Evolutionary conservation across 2,113 vertebrate genomes (phyloP), one percentile per base, ranked within the genome.

Genomic region (Anoplopoma fimbria): DNA sequence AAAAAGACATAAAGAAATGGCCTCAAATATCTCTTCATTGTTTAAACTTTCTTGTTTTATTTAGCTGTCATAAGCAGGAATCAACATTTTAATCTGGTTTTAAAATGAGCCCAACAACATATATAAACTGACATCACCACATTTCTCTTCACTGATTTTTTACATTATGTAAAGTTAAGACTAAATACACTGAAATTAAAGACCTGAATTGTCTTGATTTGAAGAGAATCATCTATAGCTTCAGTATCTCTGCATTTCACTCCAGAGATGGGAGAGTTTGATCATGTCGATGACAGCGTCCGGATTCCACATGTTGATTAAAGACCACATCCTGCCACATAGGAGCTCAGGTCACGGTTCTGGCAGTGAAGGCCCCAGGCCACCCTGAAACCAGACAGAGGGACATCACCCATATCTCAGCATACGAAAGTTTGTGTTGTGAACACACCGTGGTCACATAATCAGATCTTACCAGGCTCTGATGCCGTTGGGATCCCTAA

Each of bases 361-460:
- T 62, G 0, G n/a, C 90, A 90, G 72, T 80, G 13, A 13, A 0
- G 0, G 0, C 2, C 5, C 90, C 88, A 91, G 47, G 68, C 90
- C 53, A 87, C 85, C 90, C 90, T 91, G 68, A 75, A 91, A 87
- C 8, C 79, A 85, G 6, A 75, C 27, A 82, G 3, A 62, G 0
- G 6, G 3, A 23, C 0, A 1, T 67, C 7, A 67, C 0, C 55
- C 36, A 42, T 49, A 12, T 67, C 2, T 51, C 17, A 31, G 45
- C 17, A 55, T n/a, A 6, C 21, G 13, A 36, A 36, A 2, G 12
- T 58, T 17, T 2, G 1, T 40, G 9, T 1, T 6, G 14, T 45
- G 7, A 67, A 58, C 19, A 9, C 33, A 36, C 38, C 19, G 25
- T 4, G 2, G 12, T 57, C 40, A 64, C 42, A 23, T 76, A 25